phyloP scores from a whole-genome alignment of 92 coral and sea anemone genomes.

The Phenganax subtilis region DNA sequence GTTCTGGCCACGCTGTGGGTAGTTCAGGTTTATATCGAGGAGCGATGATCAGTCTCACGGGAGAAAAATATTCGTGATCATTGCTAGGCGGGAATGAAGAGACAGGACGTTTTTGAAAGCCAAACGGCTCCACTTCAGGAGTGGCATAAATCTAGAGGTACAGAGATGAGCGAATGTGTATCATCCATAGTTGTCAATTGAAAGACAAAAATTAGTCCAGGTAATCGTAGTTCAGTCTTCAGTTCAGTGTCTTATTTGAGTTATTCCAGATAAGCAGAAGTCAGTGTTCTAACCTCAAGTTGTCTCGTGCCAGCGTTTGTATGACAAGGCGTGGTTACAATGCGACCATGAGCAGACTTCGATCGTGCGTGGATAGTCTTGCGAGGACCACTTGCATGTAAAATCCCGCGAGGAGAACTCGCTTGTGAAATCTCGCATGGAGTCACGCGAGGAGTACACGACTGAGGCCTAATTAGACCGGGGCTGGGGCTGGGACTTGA shows the following conservation, averaged over 20 bases:
- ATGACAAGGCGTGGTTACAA: conserved; percentile 64
- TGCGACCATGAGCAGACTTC: conserved; percentile 90
- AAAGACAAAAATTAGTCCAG: neutral
- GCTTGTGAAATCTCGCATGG: conserved; percentile 4
- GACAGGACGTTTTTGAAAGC: conserved; percentile 60
- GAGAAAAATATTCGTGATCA: conserved; percentile 67
- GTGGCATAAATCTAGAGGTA: conserved; percentile 59
- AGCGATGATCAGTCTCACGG: conserved; percentile 76
- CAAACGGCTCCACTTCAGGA: conserved; percentile 63
- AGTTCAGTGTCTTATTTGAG: no score
- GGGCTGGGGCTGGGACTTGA: conserved; percentile 3
- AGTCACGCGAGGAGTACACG: conserved; percentile 18
- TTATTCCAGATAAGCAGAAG: neutral
- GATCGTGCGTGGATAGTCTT: conserved; percentile 67
- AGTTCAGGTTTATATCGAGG: conserved; percentile 40
- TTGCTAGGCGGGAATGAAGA: conserved; percentile 64
- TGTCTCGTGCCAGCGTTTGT: conserved; percentile 83
- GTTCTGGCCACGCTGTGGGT: conserved; percentile 24
- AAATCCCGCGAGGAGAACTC: conserved; percentile 63
- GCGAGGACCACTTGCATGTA: conserved; percentile 28
- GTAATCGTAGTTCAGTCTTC: no score
- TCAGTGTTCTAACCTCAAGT: conserved; percentile 57
- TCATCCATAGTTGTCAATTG: no score
- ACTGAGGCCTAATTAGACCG: conserved; percentile 20
- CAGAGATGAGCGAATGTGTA: neutral